Evolutionary conservation across 2,797 vertebrate species (phyloP).

Genomic region (Acomys russatus): DNA sequence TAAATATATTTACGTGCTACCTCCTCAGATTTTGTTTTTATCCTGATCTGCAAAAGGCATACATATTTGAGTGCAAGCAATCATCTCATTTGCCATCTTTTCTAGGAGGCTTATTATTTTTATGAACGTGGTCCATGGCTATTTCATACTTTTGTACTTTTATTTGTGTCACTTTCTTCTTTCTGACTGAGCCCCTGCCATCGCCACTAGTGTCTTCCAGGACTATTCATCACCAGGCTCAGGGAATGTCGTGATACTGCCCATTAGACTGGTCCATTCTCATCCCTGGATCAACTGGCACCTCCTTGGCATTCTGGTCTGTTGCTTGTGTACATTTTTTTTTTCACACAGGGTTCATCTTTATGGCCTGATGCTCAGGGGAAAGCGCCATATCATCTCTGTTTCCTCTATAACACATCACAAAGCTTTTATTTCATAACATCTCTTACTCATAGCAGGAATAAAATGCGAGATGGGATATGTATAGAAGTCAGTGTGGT

Average conservation of each 20-base stretch:
- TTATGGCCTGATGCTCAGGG: background rate
- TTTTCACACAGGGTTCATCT: background rate
- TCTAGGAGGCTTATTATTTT: background rate
- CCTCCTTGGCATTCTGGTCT: background rate
- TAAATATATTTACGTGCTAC: background rate
- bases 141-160: slow-evolving; percentile 26
- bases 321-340: background rate
- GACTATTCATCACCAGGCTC: background rate
- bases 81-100: slow-evolving; percentile 18
- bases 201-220: background rate
- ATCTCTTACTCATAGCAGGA: background rate
- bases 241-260: background rate
- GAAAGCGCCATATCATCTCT: background rate
- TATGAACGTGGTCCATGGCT: background rate
- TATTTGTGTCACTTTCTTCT: slow-evolving; percentile 4
- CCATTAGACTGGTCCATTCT: background rate
- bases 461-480: background rate
- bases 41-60: slow-evolving; percentile 29
- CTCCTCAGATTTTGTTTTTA: background rate
- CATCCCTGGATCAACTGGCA: background rate
- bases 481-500: background rate
- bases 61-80: background rate
- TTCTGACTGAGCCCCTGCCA: background rate
- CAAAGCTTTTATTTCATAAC: background rate
- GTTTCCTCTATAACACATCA: background rate